Evolutionary conservation across 1,140 invertebrate species (phyloP).

Genomic region (Philotrypesis tridentata): DNA sequence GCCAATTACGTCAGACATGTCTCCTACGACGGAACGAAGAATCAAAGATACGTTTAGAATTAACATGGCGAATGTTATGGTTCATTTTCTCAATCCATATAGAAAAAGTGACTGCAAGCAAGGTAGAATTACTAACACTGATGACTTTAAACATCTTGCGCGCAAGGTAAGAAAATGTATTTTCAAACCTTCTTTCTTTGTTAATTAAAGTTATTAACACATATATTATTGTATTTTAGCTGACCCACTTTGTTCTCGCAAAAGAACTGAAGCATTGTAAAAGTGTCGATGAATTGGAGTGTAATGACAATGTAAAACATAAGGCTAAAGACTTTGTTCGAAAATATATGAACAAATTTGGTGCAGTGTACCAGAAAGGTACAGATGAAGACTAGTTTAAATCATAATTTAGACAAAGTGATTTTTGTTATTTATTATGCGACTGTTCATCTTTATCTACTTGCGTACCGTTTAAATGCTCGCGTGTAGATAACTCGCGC

Average conservation of each 20-base stretch:
- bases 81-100: conserved; percentile 92
- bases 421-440: conserved; percentile 66
- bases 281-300: conserved; percentile 88
- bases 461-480: conserved; percentile 38
- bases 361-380: conserved; percentile 79
- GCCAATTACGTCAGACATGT: conserved; percentile 61
- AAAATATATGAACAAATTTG: conserved; percentile 97
- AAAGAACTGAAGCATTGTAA: conserved; percentile 96
- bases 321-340: conserved; percentile 96
- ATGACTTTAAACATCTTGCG: conserved; percentile 97
- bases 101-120: conserved; percentile 87
- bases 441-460: conserved; percentile 53
- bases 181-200: conserved; percentile 42
- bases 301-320: conserved; percentile 93
- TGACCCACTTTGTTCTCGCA: conserved; percentile 96
- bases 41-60: conserved; percentile 92
- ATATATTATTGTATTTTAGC: conserved; percentile 74
- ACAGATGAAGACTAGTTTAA: conserved; percentile 75
- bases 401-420: conserved; percentile 56
- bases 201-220: neutral
- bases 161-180: conserved; percentile 84
- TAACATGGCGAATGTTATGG: conserved; percentile 92
- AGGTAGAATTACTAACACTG: conserved; percentile 89
- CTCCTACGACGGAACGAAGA: conserved; percentile 73
- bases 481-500: conserved; percentile 41